Base-by-base conservation (phyloP, 2,797 vertebrate genomes). In the Hypotaenidia philippensis region DNA sequence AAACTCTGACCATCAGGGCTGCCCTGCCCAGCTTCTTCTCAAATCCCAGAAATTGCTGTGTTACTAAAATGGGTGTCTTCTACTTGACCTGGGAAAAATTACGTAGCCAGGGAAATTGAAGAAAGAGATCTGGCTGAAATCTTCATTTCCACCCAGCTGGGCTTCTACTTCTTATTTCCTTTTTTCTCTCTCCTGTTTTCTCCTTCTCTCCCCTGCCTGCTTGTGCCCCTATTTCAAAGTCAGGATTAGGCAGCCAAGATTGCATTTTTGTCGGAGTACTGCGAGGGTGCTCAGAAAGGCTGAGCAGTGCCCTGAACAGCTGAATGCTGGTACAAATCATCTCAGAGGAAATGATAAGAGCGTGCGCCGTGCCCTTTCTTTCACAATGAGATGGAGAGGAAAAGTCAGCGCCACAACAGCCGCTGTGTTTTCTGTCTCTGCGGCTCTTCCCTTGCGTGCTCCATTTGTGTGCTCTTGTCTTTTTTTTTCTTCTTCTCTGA, bases 291-390 rank as follows among this genome's bases (percentile, higher is more conserved):
- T 84, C 20, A 76, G 96, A 76, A 72, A 95, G 70, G 83, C 78
- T 76, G 85, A 93, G 89, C 68, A 55, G 63, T 44, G 80, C 66
- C 60, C 85, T 29, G 61, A 71, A n/a, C 50, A 50, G 57, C 71
- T 13, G 31, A 70, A 5, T 26, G 56, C 40, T 87, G 93, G 60
- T 63, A 77, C 74, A 84, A 89, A 77, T 76, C 7, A 38, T n/a
- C 86, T 89, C 86, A 53, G 81, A 96, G 88, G 90, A 95, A 87
- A 94, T 72, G 74, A 59, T 77, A 25, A 64, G 83, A 89, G 74
- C 0, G 3, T 75, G 75, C 1, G 40, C 64, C 87, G 74, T 87
- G 88, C 83, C 78, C 81, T 94, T 94, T 63, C 86, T 92, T 87
- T 79, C 81, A 83, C 81, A 80, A 45, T n/a, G 86, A 96, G 86